Percentiles rank a stretch among this genome's conserved stretches.
phyloP scores from a whole-genome alignment of 2,797 vertebrate genomes.

The Mustela erminea region DNA sequence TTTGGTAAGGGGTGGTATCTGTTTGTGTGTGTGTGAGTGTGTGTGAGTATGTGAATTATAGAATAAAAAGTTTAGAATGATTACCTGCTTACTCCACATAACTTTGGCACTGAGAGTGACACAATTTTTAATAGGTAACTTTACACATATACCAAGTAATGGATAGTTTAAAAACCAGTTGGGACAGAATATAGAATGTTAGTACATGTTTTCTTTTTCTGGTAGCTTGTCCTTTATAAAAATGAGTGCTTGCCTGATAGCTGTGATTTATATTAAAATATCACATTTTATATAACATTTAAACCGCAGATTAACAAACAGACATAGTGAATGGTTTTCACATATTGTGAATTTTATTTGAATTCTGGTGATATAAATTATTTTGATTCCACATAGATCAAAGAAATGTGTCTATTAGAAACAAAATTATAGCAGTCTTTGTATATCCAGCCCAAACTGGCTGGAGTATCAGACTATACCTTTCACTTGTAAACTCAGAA shows the following conservation, averaged over 20 bases:
- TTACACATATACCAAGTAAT: background rate
- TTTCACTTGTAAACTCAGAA: slow-evolving; percentile 40
- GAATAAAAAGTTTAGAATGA: background rate
- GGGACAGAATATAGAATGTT: slow-evolving; percentile 14
- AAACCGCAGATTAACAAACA: background rate
- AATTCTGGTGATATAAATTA: slow-evolving; percentile 2
- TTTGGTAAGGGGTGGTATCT: background rate
- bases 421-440: background rate
- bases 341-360: slow-evolving; percentile 30
- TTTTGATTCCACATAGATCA: background rate
- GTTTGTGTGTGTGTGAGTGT: background rate
- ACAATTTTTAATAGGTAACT: background rate
- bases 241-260: background rate
- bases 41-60: background rate
- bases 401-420: slow-evolving; percentile 16
- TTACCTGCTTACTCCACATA: background rate
- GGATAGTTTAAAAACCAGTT: background rate
- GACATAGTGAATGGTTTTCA: background rate
- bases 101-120: background rate
- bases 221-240: background rate
- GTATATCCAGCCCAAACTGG: background rate
- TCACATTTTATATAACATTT: slow-evolving; percentile 2
- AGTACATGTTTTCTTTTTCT: background rate
- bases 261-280: slow-evolving; percentile 34
- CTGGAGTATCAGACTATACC: background rate